Conservation (phyloP, 2,888 invertebrate species). For the Drosophila phalerata region DNA sequence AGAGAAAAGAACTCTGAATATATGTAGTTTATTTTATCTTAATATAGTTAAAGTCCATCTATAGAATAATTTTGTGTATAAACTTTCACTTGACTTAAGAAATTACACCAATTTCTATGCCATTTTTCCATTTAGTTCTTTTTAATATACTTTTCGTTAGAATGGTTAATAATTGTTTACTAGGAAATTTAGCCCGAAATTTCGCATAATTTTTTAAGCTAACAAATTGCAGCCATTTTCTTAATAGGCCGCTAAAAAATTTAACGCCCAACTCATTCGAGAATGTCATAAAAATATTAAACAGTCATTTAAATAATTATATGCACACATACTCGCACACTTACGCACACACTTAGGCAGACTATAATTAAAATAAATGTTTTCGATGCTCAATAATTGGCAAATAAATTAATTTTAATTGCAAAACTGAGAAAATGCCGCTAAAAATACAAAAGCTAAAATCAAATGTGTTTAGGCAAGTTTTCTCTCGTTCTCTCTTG, state of each 20-base stretch:
- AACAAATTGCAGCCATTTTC: constrained; percentile 47
- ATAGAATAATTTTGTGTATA: not conserved
- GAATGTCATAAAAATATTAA: constrained; percentile 65
- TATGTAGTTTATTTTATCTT: not conserved
- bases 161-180: not conserved
- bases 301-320: constrained; percentile 54
- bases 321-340: not conserved
- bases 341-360: not conserved
- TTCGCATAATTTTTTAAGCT: constrained; percentile 13
- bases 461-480: constrained; percentile 3
- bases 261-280: constrained; percentile 39
- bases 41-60: not conserved
- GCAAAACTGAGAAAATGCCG: constrained; percentile 43
- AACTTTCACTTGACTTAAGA: not conserved
- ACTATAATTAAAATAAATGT: constrained; percentile 77
- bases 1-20: not conserved
- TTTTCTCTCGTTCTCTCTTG: not conserved
- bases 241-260: constrained; percentile 48
- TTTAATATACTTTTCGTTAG: too few relatives aligned
- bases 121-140: too few relatives aligned
- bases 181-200: not conserved
- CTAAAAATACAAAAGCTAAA: constrained; percentile 63
- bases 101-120: too few relatives aligned
- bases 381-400: constrained; percentile 77
- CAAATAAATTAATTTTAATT: constrained; percentile 81